These are phyloP conservation scores for Ecdyonurus torrentis DNA, from an alignment of 2,888 invertebrate species.

Conservation along the genomic window DNA sequence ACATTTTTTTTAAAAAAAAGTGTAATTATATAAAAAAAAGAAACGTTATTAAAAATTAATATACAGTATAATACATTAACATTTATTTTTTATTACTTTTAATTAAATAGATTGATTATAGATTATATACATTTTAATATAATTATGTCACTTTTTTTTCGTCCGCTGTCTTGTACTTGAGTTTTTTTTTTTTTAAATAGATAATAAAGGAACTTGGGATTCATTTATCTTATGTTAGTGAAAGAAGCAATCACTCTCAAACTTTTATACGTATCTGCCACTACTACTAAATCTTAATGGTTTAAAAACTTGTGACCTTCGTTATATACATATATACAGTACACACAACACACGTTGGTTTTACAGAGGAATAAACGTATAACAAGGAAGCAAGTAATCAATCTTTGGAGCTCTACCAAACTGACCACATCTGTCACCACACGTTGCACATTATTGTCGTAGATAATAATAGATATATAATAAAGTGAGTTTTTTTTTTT, in stretches of 20 bases:
- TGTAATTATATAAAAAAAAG: no score
- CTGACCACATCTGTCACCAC: not conserved
- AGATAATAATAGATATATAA: no score
- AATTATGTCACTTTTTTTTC: no score
- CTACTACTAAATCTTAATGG: not conserved
- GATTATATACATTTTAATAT: no score
- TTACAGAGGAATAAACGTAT: not conserved
- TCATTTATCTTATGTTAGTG: not conserved
- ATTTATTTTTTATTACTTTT: no score
- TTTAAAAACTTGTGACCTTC: not conserved
- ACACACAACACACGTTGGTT: not conserved
- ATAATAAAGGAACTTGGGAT: not conserved
- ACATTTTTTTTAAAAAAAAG: no score
- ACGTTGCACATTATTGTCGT: no score
- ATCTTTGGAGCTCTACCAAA: not conserved
- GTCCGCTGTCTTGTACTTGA: no score
- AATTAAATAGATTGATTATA: no score
- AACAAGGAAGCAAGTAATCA: not conserved
- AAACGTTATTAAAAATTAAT: no score
- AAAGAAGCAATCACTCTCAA: not conserved
- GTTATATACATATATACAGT: not conserved
- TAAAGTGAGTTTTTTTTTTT: not conserved
- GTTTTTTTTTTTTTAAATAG: not conserved
- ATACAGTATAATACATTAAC: no score
- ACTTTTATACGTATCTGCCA: no score